Evolutionary conservation across 2,797 vertebrate genomes (phyloP).

Genomic region (Apogon hyalosoma): DNA sequence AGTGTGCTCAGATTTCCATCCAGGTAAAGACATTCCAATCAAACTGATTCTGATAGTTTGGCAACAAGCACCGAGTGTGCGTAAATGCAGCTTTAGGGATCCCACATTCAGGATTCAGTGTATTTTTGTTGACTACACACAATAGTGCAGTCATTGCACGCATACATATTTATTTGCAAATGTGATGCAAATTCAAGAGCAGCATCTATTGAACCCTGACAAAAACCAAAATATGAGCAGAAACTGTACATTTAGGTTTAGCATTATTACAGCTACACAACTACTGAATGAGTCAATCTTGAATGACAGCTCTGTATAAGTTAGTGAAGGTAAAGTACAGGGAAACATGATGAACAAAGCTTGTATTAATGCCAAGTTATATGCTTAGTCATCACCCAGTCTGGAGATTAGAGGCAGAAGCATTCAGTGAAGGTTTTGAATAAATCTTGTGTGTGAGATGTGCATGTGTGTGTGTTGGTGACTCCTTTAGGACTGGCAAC

Average conservation of each 20-base stretch:
- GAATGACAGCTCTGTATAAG: slow-evolving; percentile 20
- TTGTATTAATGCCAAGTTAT: slow-evolving; percentile 53
- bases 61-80: slow-evolving; percentile 2
- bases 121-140: slow-evolving; percentile 6
- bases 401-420: slow-evolving; percentile 52
- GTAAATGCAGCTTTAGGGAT: slow-evolving; percentile 13
- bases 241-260: slow-evolving; percentile 9
- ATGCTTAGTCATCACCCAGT: slow-evolving; percentile 56
- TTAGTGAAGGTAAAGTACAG: slow-evolving; percentile 28
- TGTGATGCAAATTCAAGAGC: slow-evolving; percentile 1
- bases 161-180: slow-evolving; percentile 21
- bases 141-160: not conserved
- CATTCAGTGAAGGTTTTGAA: slow-evolving; percentile 54
- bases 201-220: not conserved
- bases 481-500: slow-evolving; percentile 48
- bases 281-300: slow-evolving; percentile 19
- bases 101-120: slow-evolving; percentile 1
- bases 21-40: slow-evolving; percentile 25
- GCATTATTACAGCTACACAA: slow-evolving; percentile 16
- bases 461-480: slow-evolving; percentile 14
- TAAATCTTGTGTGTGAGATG: slow-evolving; percentile 45
- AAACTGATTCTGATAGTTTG: slow-evolving; percentile 39
- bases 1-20: slow-evolving; percentile 23
- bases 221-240: slow-evolving; percentile 18
- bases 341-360: slow-evolving; percentile 51